Evolutionary conservation across 2,797 vertebrate species (phyloP).

Genomic region (Acanthis flammea): DNA sequence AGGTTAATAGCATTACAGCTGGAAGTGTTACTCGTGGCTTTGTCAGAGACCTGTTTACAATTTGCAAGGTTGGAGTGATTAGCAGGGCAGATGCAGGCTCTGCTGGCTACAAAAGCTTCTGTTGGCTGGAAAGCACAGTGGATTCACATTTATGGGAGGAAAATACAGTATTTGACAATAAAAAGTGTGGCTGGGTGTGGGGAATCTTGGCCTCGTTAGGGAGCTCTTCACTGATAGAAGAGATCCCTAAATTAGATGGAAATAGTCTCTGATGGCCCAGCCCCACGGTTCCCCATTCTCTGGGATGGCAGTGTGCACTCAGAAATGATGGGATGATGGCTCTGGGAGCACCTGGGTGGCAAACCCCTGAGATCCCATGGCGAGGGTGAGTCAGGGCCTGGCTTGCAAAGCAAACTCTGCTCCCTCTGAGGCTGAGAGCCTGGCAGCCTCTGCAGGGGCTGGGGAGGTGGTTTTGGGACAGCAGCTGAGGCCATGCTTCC

Average conservation of each 20-base stretch:
- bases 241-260: neutral
- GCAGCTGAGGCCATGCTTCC: neutral
- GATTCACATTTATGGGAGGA: neutral
- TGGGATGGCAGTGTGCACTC: neutral
- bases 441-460: neutral
- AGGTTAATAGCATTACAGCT: conserved; percentile 65
- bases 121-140: neutral
- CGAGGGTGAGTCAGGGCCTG: neutral
- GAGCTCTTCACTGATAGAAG: neutral
- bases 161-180: conserved; percentile 3
- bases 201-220: conserved; percentile 6
- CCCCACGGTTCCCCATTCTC: neutral
- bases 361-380: neutral
- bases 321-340: neutral
- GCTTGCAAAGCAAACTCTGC: neutral
- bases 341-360: neutral
- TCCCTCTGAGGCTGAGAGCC: neutral
- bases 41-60: conserved; percentile 54
- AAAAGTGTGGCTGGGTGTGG: conserved; percentile 7
- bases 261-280: neutral
- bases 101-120: conserved; percentile 25
- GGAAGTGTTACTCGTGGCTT: conserved; percentile 36
- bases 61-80: conserved; percentile 63
- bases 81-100: conserved; percentile 50
- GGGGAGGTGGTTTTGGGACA: neutral